These are phyloP conservation scores for Hypothenemus hampei DNA, from an alignment of 1,140 invertebrate species.

Conservation along the genomic window DNA sequence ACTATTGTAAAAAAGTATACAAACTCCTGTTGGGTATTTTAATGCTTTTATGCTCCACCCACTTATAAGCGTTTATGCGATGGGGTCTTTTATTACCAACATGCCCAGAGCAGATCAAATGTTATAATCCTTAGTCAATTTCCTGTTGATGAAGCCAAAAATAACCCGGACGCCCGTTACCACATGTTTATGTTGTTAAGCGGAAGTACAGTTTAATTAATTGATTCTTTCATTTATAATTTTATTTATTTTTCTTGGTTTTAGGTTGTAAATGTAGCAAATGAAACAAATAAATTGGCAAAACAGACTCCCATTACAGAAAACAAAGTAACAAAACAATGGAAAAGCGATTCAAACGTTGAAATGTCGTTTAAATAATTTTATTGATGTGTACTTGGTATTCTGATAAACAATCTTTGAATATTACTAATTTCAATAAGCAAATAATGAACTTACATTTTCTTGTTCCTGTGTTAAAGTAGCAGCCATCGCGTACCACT, in stretches of 20 bases:
- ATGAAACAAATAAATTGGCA: not conserved
- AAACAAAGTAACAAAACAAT: not conserved
- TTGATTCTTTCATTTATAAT: too few species aligned
- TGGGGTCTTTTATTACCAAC: not conserved
- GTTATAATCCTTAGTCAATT: not conserved
- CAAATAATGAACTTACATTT: not conserved
- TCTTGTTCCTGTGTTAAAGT: slow-evolving; percentile 5
- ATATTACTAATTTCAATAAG: not conserved
- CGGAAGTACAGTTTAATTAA: too few species aligned
- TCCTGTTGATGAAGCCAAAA: not conserved
- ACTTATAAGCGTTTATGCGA: not conserved
- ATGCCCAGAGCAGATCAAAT: not conserved
- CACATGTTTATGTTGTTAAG: too few species aligned
- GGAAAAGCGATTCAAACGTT: not conserved
- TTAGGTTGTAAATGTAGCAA: not conserved
- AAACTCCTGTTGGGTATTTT: not conserved
- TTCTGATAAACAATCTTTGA: not conserved
- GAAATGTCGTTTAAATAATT: not conserved
- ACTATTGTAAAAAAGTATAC: not conserved
- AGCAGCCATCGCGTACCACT: slow-evolving; percentile 2
- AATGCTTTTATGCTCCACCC: too few species aligned
- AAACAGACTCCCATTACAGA: not conserved
- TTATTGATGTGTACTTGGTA: not conserved
- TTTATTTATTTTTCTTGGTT: too few species aligned
- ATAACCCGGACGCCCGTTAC: not conserved